Base-by-base conservation (phyloP, 2,797 vertebrate species). In the Helicolenus hilgendorfi region DNA sequence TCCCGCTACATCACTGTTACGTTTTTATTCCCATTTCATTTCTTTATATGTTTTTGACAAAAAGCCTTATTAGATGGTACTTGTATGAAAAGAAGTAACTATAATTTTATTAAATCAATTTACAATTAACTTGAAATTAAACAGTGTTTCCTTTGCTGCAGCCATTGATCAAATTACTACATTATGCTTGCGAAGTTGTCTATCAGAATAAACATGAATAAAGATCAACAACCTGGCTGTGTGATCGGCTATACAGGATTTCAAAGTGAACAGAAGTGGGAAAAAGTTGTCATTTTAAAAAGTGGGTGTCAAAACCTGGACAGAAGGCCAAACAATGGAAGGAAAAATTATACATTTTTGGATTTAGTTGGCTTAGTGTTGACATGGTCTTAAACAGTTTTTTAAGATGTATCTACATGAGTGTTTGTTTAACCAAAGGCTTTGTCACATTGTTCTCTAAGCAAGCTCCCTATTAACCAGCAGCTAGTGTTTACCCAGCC, bases 361-460 rank as follows among this genome's bases (percentile, higher is more conserved):
- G 9, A 72, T 41, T 15, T 26, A 15, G 60, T 68, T 74, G 22
- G 14, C 70, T 55, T n/a, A 24, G 20, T 31, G 22, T 69, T 45
- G 63, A 80, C 31, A 7, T 26, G 3, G 26, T 73, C 36, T 72
- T 45, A 26, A 63, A 62, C 15, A 1, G 58, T 45, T 49, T 69
- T 41, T 81, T 85, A 29, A 73, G 49, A 77, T 31, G 7, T 27
- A 77, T 77, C 20, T 11, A 59, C 41, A 4, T 63, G n/a, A 75
- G 22, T 33, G 94, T 96, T 97, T 96, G 94, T 95, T 93, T 96
- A 97, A 93, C 82, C 86, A 80, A 59, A 84, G 88, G 86, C 85
- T 95, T 96, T 93, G 88, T 92, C 81, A 72, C 91, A 91, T 91
- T 95, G 95, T 96, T 92, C 90, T 90, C 84, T 55, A 56, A 84